Base-by-base conservation (phyloP, 2,113 vertebrate genomes). In the Toxotes jaculatrix region DNA sequence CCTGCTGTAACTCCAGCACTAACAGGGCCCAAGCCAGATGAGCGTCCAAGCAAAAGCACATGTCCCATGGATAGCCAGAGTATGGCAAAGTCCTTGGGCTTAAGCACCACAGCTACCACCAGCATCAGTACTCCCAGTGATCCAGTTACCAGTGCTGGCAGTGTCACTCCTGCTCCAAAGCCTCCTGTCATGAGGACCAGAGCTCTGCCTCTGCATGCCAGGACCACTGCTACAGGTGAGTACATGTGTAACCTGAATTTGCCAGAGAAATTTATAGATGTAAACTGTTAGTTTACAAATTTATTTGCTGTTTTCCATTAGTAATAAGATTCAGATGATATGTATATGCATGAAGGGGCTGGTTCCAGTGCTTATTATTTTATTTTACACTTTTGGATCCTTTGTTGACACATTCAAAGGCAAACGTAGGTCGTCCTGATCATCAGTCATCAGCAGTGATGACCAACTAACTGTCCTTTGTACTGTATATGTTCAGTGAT, bases 141-240 rank as follows among this genome's bases (percentile, higher is more conserved):
- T 0, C 0, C 49, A 1, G 42, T 42, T 12, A 17, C 5, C 43
- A 56, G 19, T 23, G 13, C 38, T 17, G 73, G 13, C 56, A 56
- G 3, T 38, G 11, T 61, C 43, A 17, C 61, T 12, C 71, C 73
- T 19, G 77, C 64, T 49, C 10, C 45, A 4, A 93, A 80, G 64
- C 74, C 63, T 23, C 66, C 66, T 0, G 0, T 77, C 19, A 65
- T 74, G 68, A 90, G 89, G 56, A 74, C 67, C 87, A 86, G 91
- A 79, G 77, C 88, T 43, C 4, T 68, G 65, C 89, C 92, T 7
- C 63, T 89, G 74, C 93, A 90, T 81, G 70, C 84, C 64, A 85
- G 89, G 76, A 59, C 49, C n/a, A 38, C 75, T 7, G 17, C 74
- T 23, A 47, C 90, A 80, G 89, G 93, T 91, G 64, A 64, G 75